These are phyloP conservation scores for Pteruthius melanotis DNA, from an alignment of 2,113 vertebrate genomes.

Conservation along the genomic window DNA sequence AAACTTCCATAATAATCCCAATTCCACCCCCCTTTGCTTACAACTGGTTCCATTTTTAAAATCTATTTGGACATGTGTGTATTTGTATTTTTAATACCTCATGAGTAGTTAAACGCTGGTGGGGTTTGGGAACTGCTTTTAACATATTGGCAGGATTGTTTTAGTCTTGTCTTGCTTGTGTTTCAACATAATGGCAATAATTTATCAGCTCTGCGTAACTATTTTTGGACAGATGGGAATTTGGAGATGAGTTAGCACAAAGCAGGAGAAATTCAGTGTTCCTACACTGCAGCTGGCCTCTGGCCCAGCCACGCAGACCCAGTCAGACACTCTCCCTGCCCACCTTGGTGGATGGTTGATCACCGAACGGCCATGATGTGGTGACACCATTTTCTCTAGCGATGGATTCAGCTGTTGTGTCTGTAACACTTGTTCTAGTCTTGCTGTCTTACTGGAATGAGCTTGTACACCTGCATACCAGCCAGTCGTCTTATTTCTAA, in stretches of 20 bases:
- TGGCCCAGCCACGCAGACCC: background rate
- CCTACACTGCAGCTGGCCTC: background rate
- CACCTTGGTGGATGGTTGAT: background rate
- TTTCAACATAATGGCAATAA: constrained; percentile 80
- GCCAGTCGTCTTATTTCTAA: constrained; percentile 54
- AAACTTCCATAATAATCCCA: constrained; percentile 59
- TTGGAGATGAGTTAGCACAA: constrained; percentile 29
- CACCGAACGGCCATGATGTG: constrained; percentile 4
- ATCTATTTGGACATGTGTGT: constrained; percentile 47
- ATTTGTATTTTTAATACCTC: constrained; percentile 77
- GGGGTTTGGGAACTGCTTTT: constrained; percentile 51
- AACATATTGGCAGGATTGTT: constrained; percentile 43
- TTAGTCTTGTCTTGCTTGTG: constrained; percentile 70
- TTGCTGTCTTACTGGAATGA: constrained; percentile 70
- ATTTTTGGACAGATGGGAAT: constrained; percentile 34
- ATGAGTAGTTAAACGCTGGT: constrained; percentile 67
- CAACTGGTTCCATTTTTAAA: constrained; percentile 59
- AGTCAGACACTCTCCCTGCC: background rate
- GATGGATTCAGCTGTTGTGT: constrained; percentile 58
- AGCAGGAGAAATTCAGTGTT: constrained; percentile 29
- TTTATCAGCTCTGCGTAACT: constrained; percentile 65
- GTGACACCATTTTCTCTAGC: constrained; percentile 56
- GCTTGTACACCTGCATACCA: constrained; percentile 74
- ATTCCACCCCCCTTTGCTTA: constrained; percentile 37
- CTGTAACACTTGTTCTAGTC: constrained; percentile 65